Evolutionary conservation across 2,113 vertebrate genomes (phyloP).

Genomic region (Maccullochella peelii): DNA sequence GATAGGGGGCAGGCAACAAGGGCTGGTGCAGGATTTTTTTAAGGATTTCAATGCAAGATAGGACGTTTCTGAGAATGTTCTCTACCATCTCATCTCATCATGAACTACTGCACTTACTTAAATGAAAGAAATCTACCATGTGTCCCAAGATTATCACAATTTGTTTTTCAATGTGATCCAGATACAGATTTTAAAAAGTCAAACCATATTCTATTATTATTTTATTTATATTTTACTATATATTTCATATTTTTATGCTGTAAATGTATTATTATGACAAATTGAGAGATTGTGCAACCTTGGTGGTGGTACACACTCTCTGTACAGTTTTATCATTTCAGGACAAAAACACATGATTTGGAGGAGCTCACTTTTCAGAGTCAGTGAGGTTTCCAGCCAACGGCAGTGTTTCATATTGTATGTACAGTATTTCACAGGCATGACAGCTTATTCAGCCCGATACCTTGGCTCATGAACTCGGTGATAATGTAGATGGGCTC

Average conservation of each 20-base stretch:
- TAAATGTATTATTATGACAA: not conserved
- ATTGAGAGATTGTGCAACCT: not conserved
- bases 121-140: no score
- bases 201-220: not conserved
- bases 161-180: not conserved
- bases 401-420: constrained; percentile 21
- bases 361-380: not conserved
- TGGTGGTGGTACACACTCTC: not conserved
- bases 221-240: not conserved
- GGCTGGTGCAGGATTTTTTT: not conserved
- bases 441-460: constrained; percentile 34
- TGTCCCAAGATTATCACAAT: no score
- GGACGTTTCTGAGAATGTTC: not conserved
- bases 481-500: constrained; percentile 99
- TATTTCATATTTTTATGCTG: not conserved
- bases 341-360: not conserved
- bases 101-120: no score
- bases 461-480: constrained; percentile 97
- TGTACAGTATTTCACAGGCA: constrained; percentile 25
- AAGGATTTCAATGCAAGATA: constrained; percentile 2
- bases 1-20: not conserved
- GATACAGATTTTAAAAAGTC: not conserved
- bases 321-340: not conserved
- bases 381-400: constrained; percentile 20
- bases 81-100: not conserved